Evolutionary conservation across 2,113 vertebrate genomes (phyloP), one percentile per base, ranked within the genome.

Genomic region (Atlantisia rogersi): DNA sequence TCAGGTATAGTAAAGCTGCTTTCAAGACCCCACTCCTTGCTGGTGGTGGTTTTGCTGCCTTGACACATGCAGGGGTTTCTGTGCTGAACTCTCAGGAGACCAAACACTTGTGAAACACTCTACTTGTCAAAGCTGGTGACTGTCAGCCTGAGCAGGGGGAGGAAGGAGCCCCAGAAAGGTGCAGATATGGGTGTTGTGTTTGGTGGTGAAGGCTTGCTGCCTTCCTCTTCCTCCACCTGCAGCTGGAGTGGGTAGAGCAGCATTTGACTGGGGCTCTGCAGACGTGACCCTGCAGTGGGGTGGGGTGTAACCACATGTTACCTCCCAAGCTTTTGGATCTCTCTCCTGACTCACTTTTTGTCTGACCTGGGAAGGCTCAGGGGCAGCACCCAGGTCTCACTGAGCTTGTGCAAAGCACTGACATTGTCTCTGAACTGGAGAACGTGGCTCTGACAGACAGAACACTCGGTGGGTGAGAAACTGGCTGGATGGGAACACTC

Each of bases 141-240:
- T 18, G 18, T 46, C 56, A 82, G 22, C 74, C 39, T 46, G 62
- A 58, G 26, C 15, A 12, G 3, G 46, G 63, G 8, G 37, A 40
- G 62, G 42, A 52, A 58, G 13, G 35, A n/a, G 56, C 12, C 29
- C 12, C 31, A 3, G 26, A 10, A 65, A 53, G 28, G 60, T 56
- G 50, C 44, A 48, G 12, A 56, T 48, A 10, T 0, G 1, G 21
- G 40, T 14, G 10, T 21, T 5, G n/a, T 68, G 32, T 60, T 77
- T 70, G 35, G 3, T 2, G 17, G 58, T 10, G 37, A 55, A 37
- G 28, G 25, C 9, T 65, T 14, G 0, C n/a, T 59, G 74, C 70
- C 70, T n/a, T 46, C 74, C 28, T 52, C 53, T 8, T 9, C 28
- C 28, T 18, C 42, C 10, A 0, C 0, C 9, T 0, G 1, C 22